Evolutionary conservation across 1,140 invertebrate genomes (phyloP).

Genomic region (Zaprionus africanus): DNA sequence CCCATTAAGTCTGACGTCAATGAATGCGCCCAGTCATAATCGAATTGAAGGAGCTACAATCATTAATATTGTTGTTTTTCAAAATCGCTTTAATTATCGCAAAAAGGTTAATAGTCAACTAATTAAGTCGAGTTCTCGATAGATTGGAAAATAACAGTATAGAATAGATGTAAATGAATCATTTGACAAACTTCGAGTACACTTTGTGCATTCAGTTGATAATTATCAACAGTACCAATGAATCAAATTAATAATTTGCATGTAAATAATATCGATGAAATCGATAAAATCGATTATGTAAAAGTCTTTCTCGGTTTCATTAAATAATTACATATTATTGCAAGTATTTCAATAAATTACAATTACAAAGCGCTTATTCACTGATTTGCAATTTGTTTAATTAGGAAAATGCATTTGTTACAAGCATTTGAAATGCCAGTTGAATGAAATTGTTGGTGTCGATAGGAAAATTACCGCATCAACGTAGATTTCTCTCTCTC

Average conservation of each 20-base stretch:
- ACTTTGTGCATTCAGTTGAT: background rate
- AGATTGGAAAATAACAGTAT: slow-evolving; percentile 8
- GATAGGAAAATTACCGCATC: slow-evolving; percentile 68
- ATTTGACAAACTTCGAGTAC: background rate
- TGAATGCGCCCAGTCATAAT: background rate
- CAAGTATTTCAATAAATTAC: slow-evolving; percentile 1
- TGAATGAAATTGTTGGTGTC: slow-evolving; percentile 51
- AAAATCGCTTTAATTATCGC: background rate
- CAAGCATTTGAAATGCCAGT: slow-evolving; percentile 6
- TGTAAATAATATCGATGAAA: background rate
- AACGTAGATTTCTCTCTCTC: slow-evolving; percentile 2
- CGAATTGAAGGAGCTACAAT: background rate
- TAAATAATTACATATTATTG: slow-evolving; percentile 9
- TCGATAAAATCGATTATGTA: background rate
- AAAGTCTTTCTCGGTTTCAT: background rate
- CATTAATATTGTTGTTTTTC: background rate
- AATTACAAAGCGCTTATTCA: background rate
- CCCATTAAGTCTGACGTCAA: background rate
- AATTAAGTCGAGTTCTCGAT: background rate
- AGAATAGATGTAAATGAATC: slow-evolving; percentile 1
- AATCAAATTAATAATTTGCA: background rate
- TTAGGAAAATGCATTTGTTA: slow-evolving; percentile 24
- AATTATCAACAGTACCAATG: background rate
- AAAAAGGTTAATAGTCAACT: slow-evolving; percentile 1
- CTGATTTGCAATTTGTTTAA: slow-evolving; percentile 8